Percentiles rank a stretch among this genome's conserved stretches.
Conservation (phyloP, 2,888 invertebrate genomes). For the Nemotelus nigrinus region DNA sequence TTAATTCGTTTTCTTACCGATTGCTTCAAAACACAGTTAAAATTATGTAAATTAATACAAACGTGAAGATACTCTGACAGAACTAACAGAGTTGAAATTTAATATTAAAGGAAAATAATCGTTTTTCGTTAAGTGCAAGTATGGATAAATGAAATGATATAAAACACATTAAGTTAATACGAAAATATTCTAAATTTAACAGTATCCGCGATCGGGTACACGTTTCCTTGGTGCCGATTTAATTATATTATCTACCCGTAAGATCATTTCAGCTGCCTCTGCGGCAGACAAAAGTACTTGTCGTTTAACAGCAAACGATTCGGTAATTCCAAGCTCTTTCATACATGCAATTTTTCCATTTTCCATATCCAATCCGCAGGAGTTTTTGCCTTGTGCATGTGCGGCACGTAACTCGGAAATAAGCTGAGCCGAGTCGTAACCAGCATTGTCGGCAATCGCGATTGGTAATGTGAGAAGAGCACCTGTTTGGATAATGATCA, state of each 20-base stretch:
- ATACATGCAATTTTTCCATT: constrained; percentile 89
- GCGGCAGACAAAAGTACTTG: constrained; percentile 94
- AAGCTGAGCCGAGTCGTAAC: constrained; percentile 96
- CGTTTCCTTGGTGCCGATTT: constrained; percentile 90
- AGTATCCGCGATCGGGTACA: constrained; percentile 80
- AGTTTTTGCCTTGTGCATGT: constrained; percentile 85
- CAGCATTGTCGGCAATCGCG: constrained; percentile 98
- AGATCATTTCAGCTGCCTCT: constrained; percentile 98
- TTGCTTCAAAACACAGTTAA: constrained; percentile 10
- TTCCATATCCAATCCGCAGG: constrained; percentile 82
- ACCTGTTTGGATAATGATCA: constrained; percentile 53
- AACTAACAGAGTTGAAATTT: constrained; percentile 9
- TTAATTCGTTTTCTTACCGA: background rate
- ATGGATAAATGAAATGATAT: background rate
- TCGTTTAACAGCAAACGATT: constrained; percentile 96
- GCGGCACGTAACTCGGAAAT: constrained; percentile 90
- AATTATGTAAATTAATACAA: background rate
- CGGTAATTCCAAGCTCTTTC: constrained; percentile 90
- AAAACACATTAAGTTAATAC: constrained; percentile 2
- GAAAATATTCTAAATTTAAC: constrained; percentile 53
- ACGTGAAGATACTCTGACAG: background rate
- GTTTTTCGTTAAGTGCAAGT: constrained; percentile 9
- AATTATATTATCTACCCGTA: constrained; percentile 97
- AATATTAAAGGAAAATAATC: background rate
- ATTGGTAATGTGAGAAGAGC: constrained; percentile 92